Evolutionary conservation across 2,797 vertebrate species (phyloP).

Genomic region (Sebastes elongatus): DNA sequence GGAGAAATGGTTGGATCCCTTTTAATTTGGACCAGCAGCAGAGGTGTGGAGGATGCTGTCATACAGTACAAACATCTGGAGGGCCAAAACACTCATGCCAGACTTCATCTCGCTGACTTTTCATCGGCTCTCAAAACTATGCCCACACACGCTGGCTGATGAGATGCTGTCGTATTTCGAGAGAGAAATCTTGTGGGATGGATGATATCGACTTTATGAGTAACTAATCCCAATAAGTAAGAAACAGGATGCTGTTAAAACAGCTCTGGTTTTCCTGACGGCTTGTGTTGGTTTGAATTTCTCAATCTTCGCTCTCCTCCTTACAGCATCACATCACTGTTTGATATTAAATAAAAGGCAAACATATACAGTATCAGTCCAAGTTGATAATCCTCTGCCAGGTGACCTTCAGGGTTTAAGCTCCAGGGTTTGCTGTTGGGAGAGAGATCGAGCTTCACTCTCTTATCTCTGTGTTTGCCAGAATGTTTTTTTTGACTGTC

Average conservation of each 20-base stretch:
- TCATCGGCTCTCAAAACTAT: conserved; percentile 10
- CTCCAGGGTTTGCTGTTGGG: neutral
- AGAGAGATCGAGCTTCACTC: conserved; percentile 1
- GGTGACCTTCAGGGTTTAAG: neutral
- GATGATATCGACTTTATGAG: conserved; percentile 28
- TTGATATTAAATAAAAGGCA: neutral
- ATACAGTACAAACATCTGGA: conserved; percentile 37
- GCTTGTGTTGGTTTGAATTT: neutral
- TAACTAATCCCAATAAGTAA: conserved; percentile 29
- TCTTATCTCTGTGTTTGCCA: neutral
- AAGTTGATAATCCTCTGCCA: conserved; percentile 18
- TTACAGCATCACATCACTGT: neutral
- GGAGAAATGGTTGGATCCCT: conserved; percentile 20
- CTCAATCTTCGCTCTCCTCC: neutral
- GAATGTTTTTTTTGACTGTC: neutral
- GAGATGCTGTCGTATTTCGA: conserved; percentile 23
- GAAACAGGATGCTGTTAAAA: neutral
- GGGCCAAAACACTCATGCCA: conserved; percentile 16
- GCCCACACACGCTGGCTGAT: conserved; percentile 25
- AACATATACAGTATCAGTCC: neutral
- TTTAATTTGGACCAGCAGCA: conserved; percentile 32
- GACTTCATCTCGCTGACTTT: conserved; percentile 10
- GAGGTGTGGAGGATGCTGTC: conserved; percentile 15
- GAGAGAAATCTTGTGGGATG: conserved; percentile 28
- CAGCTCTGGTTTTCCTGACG: neutral